phyloP scores from a whole-genome alignment of 1,140 invertebrate species.

The Drosophila aff. region DNA sequence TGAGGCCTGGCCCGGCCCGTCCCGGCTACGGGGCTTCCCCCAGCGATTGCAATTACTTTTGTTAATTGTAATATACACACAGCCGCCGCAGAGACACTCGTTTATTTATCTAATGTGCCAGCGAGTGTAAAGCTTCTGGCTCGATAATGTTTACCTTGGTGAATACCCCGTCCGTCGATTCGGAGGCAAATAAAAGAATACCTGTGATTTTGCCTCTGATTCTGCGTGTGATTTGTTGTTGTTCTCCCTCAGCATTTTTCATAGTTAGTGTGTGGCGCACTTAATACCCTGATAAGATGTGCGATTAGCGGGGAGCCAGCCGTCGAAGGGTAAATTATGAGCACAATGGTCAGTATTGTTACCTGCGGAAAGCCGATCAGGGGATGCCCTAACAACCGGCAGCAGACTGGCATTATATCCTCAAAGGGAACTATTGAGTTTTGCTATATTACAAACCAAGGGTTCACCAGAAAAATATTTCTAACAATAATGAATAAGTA shows the following conservation, averaged over 20 bases:
- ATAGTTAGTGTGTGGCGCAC: conserved; percentile 65
- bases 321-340: conserved; percentile 59
- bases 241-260: conserved; percentile 28
- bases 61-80: conserved; percentile 71
- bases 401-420: no score
- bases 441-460: not conserved
- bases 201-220: conserved; percentile 68
- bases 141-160: conserved; percentile 68
- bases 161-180: conserved; percentile 51
- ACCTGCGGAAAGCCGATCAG: not conserved
- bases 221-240: conserved; percentile 38
- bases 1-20: conserved; percentile 10
- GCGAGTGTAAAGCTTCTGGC: conserved; percentile 46
- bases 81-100: conserved; percentile 23
- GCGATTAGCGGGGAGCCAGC: conserved; percentile 58
- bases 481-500: not conserved
- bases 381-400: conserved; percentile 12
- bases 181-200: conserved; percentile 38
- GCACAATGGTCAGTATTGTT: conserved; percentile 32
- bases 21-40: conserved; percentile 32
- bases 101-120: conserved; percentile 63
- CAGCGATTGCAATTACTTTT: conserved; percentile 71
- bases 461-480: not conserved
- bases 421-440: no score
- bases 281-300: conserved; percentile 79